These are phyloP conservation scores for Drosophila multiciliata DNA, from an alignment of 2,888 invertebrate species.

Conservation along the genomic window DNA sequence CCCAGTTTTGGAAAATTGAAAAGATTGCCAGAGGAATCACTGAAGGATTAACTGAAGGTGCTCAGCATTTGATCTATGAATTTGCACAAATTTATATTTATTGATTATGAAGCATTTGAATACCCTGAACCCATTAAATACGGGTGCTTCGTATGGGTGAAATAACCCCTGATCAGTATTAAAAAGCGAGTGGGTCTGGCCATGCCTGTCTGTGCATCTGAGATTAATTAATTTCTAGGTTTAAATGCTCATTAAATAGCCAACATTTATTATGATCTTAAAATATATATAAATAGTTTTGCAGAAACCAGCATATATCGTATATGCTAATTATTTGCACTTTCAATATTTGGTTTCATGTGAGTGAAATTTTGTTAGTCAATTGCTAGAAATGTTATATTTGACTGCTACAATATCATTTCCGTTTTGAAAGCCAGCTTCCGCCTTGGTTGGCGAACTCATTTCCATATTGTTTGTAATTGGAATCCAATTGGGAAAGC, in stretches of 20 bases:
- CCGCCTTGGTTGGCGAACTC: conserved; percentile 19
- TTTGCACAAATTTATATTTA: not conserved
- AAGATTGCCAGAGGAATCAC: conserved; percentile 26
- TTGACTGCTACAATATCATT: conserved; percentile 26
- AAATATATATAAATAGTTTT: not conserved
- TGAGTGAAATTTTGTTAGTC: conserved; percentile 31
- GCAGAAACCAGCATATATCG: not conserved
- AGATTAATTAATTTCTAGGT: not conserved
- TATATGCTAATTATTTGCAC: not conserved
- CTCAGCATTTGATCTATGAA: not conserved
- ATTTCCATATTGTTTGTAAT: conserved; percentile 35
- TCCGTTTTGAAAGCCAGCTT: conserved; percentile 32
- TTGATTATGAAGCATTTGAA: not conserved
- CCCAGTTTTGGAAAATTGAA: conserved; percentile 8
- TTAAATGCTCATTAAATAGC: not conserved
- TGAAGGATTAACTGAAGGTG: conserved; percentile 23
- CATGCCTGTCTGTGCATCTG: not conserved
- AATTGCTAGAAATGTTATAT: conserved; percentile 2
- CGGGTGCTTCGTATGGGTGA: not conserved
- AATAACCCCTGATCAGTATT: not conserved
- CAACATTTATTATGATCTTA: not conserved
- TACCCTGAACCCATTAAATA: not conserved
- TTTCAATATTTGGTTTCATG: not conserved
- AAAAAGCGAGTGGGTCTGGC: not conserved
- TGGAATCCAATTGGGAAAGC: conserved; percentile 31